Evolutionary conservation across 2,888 invertebrate genomes (phyloP), one percentile per base, ranked within the genome.

Genomic region (Pedicia rivosa): DNA sequence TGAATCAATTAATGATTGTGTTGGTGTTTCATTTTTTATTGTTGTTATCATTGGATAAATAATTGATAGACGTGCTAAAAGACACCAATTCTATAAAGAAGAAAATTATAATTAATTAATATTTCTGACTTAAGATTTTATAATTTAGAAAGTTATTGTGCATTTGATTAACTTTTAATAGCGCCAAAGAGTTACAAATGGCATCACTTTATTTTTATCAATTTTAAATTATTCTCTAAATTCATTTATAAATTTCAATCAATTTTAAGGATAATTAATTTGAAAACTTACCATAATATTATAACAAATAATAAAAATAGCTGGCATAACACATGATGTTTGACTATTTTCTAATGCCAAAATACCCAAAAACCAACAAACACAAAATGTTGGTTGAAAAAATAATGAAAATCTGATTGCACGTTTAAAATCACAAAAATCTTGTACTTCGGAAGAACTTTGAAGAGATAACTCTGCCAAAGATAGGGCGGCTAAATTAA

Each of bases 301-400:
- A 13, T 69, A 67, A 14, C 68, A 59, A 29, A 72, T 58, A 27
- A 70, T 59, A 47, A 72, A 74, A 36, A 72, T 65, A 2, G 70
- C 62, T 0, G 72, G 69, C 41, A 73, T 72, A 4, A 67, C 64
- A 61, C 67, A 70, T 47, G 70, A 69, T 13, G 20, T 5, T 2
- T 67, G 60, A 3, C 73, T 68, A 50, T 78, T 78, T 52, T 79
- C 78, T 27, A 79, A 65, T 1, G 78, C 78, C 20, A 78, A 66
- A 4, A 79, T 78, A 2, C 75, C 75, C 56, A 78, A 68, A 46
- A 78, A 78, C 80, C 80, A 80, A 47, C 76, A 73, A 14, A 78
- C 69, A 9, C 74, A 73, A 49, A 77, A 76, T 43, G 74, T 68
- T 12, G 78, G 78, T 49, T 79, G 72, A 46, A 79, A 55, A n/a